Percentiles rank a stretch among this genome's conserved stretches.
phyloP scores from a whole-genome alignment of 2,797 vertebrate species.

The Chloroceryle amazona region DNA sequence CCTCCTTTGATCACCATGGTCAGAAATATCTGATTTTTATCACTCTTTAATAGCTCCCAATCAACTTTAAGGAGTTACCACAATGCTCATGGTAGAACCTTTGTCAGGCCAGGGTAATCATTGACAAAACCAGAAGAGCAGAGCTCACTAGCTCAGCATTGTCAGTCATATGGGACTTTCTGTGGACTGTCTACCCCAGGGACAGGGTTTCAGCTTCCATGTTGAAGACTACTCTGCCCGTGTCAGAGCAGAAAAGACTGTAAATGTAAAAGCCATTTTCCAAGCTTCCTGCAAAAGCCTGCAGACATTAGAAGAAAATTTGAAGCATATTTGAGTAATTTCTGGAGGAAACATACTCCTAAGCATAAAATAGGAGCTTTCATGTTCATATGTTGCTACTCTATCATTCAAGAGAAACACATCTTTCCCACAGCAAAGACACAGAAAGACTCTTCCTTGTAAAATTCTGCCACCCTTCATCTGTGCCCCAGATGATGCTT shows the following conservation, averaged over 20 bases:
- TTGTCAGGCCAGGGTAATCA: constrained; percentile 72
- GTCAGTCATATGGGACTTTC: constrained; percentile 39
- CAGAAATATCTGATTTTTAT: constrained; percentile 79
- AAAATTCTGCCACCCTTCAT: neutral
- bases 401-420: neutral
- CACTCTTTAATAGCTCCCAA: constrained; percentile 72
- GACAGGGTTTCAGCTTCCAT: neutral
- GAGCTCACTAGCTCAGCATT: neutral
- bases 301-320: neutral
- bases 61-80: constrained; percentile 68
- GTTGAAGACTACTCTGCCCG: neutral
- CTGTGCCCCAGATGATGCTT: neutral
- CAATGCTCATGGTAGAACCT: constrained; percentile 60
- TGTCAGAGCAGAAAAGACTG: neutral
- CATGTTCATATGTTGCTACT: neutral
- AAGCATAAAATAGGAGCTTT: neutral
- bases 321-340: neutral
- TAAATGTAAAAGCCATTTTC: neutral
- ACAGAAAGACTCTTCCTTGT: neutral
- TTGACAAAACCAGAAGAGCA: constrained; percentile 66
- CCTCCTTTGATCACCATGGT: constrained; percentile 71
- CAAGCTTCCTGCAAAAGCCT: neutral
- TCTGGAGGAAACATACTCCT: neutral
- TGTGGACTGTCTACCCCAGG: neutral
- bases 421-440: neutral